Conservation (phyloP, 2,113 vertebrate genomes). For the Edolisoma coerulescens region DNA sequence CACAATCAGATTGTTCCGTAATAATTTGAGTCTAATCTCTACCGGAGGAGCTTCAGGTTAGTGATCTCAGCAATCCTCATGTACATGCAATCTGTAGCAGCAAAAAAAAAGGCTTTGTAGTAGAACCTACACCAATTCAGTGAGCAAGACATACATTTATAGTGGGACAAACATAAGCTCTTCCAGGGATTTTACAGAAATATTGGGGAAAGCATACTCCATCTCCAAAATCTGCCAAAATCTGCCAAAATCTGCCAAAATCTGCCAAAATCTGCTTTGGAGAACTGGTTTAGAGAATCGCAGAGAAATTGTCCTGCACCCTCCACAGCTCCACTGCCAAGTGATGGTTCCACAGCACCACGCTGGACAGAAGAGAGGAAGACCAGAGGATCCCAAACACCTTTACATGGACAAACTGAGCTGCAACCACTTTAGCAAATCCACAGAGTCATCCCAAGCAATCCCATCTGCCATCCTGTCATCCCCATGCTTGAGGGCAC, state of each 20-base stretch:
- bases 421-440: neutral
- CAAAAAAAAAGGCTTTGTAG: neutral
- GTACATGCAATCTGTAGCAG: neutral
- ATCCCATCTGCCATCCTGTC: neutral
- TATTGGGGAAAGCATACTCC: neutral
- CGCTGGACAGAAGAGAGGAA: neutral
- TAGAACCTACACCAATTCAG: neutral
- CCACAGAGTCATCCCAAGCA: neutral
- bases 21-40: neutral
- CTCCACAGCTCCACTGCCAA: rapidly evolving
- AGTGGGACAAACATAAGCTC: neutral
- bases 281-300: neutral
- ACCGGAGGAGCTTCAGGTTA: neutral
- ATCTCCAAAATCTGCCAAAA: neutral
- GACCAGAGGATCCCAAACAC: neutral
- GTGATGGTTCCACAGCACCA: neutral
- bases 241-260: neutral
- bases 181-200: neutral
- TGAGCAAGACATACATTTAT: neutral
- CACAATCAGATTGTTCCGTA: neutral
- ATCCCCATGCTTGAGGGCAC: neutral
- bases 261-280: neutral
- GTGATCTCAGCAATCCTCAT: neutral
- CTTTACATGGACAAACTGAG: neutral
- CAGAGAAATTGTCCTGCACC: neutral